Evolutionary conservation across 2,888 invertebrate genomes (phyloP), one percentile per base, ranked within the genome.

Genomic region (Euzophera pinguis): DNA sequence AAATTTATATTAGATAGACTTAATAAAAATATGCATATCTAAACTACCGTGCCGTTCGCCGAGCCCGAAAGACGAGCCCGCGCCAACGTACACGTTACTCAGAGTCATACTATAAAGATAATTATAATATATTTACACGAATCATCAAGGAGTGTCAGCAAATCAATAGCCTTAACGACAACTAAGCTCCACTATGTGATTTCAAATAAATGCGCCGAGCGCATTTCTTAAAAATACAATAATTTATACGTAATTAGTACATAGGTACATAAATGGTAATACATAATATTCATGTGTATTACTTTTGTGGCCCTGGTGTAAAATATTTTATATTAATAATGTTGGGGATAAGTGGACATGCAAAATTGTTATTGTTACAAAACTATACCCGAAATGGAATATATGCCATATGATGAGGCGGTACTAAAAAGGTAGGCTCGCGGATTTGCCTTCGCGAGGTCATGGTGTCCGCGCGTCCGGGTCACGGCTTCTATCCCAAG

Each of bases 21-120:
- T 89, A 88, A 88, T 87, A 88, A 88, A 86, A 88, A 89, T 89
- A 89, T 86, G 88, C 86, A 75, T 87, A 84, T 86, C 87, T 88
- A 89, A 82, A 84, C 81, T 87, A 84, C 81, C 71, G 71, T 81
- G 79, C 74, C 76, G 73, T 75, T 77, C 67, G 73, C 69, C 63
- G 71, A 65, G 65, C 60, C 64, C 67, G 71, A 62, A 54, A 65
- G 22, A 48, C 38, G 42, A 55, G 58, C 53, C 57, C 50, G 43
- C 63, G 71, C 63, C 64, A 66, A 72, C 62, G 71, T 63, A 68
- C 29, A 51, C 68, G 74, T 75, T 78, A 71, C 69, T 73, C 71
- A 74, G 78, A 85, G 82, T 85, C 85, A 82, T 86, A 83, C 84
- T 81, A 76, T 86, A 76, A 83, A 81, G 80, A 83, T 81, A 79